Percentiles rank a stretch among this genome's conserved stretches.
Conservation (phyloP, 1,140 invertebrate species). For the Drosophila persimilis region DNA sequence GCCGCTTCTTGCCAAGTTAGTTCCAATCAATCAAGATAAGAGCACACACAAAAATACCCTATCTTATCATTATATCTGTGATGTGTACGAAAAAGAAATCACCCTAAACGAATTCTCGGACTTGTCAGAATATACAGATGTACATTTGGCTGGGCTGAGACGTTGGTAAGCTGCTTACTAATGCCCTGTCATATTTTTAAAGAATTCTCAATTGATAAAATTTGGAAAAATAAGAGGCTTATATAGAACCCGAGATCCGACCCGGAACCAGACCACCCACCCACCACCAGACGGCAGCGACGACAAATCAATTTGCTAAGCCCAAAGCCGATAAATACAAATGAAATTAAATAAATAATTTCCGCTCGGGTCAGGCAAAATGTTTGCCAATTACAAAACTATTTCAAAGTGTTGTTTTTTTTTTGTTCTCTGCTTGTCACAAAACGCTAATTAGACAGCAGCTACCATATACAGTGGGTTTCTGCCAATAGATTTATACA, state of each 20-base stretch:
- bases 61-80: no score
- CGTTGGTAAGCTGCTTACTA: no score
- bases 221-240: slow-evolving; percentile 33
- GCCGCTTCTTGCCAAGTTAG: no score
- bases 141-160: no score
- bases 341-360: slow-evolving; percentile 61
- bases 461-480: slow-evolving; percentile 48
- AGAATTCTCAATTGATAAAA: no score
- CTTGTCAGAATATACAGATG: no score
- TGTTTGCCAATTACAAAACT: slow-evolving; percentile 70
- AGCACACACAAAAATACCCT: no score
- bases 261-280: slow-evolving; percentile 32
- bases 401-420: slow-evolving; percentile 60
- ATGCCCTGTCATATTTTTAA: no score
- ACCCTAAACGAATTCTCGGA: no score
- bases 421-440: slow-evolving; percentile 43
- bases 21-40: no score
- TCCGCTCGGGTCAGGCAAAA: slow-evolving; percentile 36
- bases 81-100: neutral
- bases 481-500: slow-evolving; percentile 18
- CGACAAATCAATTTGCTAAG: slow-evolving; percentile 43
- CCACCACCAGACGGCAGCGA: no score
- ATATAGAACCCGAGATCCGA: slow-evolving; percentile 13
- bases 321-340: slow-evolving; percentile 58
- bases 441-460: slow-evolving; percentile 71